Base-by-base conservation (phyloP, 1,140 invertebrate genomes). In the Orchestia grillus region DNA sequence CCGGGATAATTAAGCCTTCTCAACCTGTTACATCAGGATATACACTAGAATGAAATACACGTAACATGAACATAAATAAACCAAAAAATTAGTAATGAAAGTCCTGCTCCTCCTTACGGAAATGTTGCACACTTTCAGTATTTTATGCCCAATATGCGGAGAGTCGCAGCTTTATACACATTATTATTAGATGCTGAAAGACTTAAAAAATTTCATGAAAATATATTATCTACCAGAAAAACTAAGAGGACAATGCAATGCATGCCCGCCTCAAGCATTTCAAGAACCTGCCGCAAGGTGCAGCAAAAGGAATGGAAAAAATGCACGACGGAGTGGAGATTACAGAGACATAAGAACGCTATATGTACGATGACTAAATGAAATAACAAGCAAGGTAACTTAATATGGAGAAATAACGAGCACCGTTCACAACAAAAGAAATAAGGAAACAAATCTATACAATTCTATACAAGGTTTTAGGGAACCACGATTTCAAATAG, bases 381-480 rank as follows among this genome's bases (percentile, higher is more conserved):
- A 90, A 90, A 90, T 90, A 90, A 90, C 88, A 90, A 90, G 88
- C 88, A 90, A 28, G 88, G 87, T 87, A 87, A 87, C 87, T 90
- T 42, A 90, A 3, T 44, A 42, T 8, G 43, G 28, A 90, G 43
- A 90, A 43, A 90, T 90, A 90, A 90, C 88, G 88, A 90, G 88
- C 88, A 90, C 88, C 88, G 88, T 90, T 90, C 42, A 90, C 88
- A 90, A 90, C 88, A 90, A 90, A 19, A 11, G 28, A 90, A 90
- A 90, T 90, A 42, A 90, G 1, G 88, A 90, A 90, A 90, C 62
- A 90, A 42, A 90, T 90, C n/a, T 44, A 90, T 90, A 90, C 88
- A 41, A 15, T 15, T 90, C 42, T 90, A 42, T 44, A 90, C 88
- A 90, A 90, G n/a, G n/a, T 44, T 44, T 90, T 41, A 90, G 88